Evolutionary conservation across 1,140 invertebrate species (phyloP).

Genomic region (Colletes latitarsis): DNA sequence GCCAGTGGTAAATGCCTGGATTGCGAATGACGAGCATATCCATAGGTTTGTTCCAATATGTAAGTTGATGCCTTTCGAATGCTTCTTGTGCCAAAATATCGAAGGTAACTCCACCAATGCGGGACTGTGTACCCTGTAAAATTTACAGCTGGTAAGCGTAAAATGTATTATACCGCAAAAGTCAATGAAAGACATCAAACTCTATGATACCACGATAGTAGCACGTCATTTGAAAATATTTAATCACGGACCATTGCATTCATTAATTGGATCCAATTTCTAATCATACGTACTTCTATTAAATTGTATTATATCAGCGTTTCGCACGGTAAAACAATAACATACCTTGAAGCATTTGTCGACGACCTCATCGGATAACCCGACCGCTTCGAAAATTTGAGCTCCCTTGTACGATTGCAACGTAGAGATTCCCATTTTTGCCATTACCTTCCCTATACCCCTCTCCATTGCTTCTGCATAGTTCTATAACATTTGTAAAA

Average conservation of each 20-base stretch:
- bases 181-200: too few species aligned
- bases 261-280: conserved; percentile 74
- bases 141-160: not conserved
- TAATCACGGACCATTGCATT: conserved; percentile 61
- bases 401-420: conserved; percentile 99
- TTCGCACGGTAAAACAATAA: not conserved
- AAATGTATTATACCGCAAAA: not conserved
- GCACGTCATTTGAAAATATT: conserved; percentile 56
- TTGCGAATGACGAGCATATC: conserved; percentile 94
- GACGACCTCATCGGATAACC: conserved; percentile 94
- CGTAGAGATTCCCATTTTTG: conserved; percentile 99
- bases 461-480: conserved; percentile 89
- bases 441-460: conserved; percentile 96
- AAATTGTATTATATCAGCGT: not conserved
- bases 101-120: conserved; percentile 96
- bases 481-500: conserved; percentile 77
- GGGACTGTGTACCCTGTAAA: conserved; percentile 92
- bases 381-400: conserved; percentile 99
- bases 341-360: conserved; percentile 94
- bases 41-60: conserved; percentile 86
- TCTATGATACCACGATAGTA: not conserved
- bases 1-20: conserved; percentile 97
- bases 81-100: conserved; percentile 94
- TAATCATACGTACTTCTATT: conserved; percentile 61
- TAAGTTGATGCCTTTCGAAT: conserved; percentile 90